These are phyloP conservation scores for Vulpes vulpes DNA, from an alignment of 2,113 vertebrate species.

Conservation along the genomic window DNA sequence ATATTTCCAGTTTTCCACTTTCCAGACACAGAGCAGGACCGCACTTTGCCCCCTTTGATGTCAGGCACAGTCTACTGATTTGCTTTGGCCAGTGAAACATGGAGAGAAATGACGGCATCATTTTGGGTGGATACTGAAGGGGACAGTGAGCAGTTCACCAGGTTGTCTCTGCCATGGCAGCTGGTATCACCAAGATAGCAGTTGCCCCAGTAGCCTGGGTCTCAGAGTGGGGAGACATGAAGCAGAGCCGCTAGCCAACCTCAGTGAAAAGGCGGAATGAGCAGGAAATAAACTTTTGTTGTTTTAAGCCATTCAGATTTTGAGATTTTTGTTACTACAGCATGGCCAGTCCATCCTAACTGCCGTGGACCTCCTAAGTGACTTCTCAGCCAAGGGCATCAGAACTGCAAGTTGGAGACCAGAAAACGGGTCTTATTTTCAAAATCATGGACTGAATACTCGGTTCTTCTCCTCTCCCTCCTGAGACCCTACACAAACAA, in stretches of 20 bases:
- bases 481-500: neutral
- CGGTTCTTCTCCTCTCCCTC: neutral
- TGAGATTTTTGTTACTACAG: neutral
- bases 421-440: neutral
- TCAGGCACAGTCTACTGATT: neutral
- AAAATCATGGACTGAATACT: neutral
- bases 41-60: neutral
- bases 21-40: neutral
- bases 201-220: neutral
- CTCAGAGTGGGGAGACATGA: neutral
- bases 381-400: neutral
- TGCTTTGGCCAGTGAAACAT: neutral
- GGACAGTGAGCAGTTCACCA: neutral
- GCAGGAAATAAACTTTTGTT: neutral
- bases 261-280: neutral
- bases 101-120: neutral
- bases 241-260: neutral
- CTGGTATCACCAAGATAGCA: neutral
- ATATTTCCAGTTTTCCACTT: neutral
- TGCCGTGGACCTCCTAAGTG: neutral
- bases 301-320: neutral
- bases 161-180: neutral
- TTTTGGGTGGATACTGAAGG: neutral
- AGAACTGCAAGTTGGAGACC: neutral
- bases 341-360: too few species aligned